Evolutionary conservation across 2,797 vertebrate genomes (phyloP), one percentile per base, ranked within the genome.

Genomic region (Cetoscarus ocellatus): DNA sequence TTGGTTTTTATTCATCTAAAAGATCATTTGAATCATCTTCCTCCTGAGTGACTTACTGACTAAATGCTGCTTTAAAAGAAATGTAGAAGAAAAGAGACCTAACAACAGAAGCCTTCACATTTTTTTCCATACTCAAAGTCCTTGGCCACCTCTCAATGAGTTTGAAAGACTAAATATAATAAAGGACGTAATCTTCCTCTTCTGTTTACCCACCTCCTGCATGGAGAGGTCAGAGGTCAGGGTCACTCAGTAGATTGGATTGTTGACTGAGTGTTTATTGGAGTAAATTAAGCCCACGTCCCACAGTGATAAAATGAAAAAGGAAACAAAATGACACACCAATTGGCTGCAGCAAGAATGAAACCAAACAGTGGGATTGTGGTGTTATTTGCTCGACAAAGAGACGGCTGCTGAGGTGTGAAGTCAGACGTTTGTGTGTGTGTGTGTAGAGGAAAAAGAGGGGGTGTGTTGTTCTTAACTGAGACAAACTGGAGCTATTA

Each of bases 401-500:
- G 66, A 17, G 19, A 63, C 15, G 11, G 75, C 17, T 49, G 9
- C 18, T 15, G 63, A 38, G 57, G 59, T 69, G 76, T 57, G 58
- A 73, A 61, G 76, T 66, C 63, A 71, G 47, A 63, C 10, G 52
- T 50, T 62, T 69, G 78, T 71, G 58, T 44, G 39, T 65, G 39
- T 65, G 45, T 75, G 75, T 70, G 78, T 9, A 12, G 50, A 3
- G n/a, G 38, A 67, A 72, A 73, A 67, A 47, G 48, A 47, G 13
- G 34, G 61, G 44, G 77, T 71, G 69, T 83, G 82, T 86, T 80
- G 84, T 75, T 87, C 84, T 86, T 92, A 94, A 94, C 89, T 80
- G 90, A 93, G 91, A 93, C 91, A 92, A 92, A 94, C 88, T 84
- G 87, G 70, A 81, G 84, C 90, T 87, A 93, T 94, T 94, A 92